Evolutionary conservation across 2,888 invertebrate species (phyloP).

Genomic region (Microplitis manilae): DNA sequence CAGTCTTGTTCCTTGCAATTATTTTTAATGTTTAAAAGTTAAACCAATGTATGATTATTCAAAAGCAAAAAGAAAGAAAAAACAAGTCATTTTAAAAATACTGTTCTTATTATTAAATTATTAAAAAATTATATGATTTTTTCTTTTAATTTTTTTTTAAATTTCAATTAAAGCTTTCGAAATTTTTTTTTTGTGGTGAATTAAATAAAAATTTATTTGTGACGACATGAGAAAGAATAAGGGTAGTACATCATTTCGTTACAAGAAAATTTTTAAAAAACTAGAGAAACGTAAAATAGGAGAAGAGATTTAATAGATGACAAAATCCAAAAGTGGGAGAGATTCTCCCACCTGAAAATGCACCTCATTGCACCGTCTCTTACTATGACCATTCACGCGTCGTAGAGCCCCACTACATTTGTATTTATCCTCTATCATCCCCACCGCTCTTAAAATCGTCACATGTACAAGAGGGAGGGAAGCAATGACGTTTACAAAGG

Average conservation of each 20-base stretch:
- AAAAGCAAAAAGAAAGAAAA: not conserved
- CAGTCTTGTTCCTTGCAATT: conserved; percentile 8
- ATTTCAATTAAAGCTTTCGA: too few relatives aligned
- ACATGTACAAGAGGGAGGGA: conserved; percentile 7
- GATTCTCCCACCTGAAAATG: conserved; percentile 49
- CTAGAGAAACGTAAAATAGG: not conserved
- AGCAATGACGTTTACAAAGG: conserved; percentile 27
- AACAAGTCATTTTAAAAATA: not conserved
- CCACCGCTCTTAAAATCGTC: conserved; percentile 16
- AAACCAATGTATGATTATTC: not conserved
- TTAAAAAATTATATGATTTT: too few relatives aligned
- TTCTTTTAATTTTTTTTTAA: too few relatives aligned
- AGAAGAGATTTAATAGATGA: conserved; percentile 20
- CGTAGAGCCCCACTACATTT: conserved; percentile 51
- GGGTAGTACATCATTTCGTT: not conserved
- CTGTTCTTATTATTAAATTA: too few relatives aligned
- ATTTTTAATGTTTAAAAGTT: not conserved
- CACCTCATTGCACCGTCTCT: conserved; percentile 53
- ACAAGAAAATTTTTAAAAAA: not conserved
- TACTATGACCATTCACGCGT: conserved; percentile 46
- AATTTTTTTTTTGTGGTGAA: too few relatives aligned
- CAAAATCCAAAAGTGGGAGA: conserved; percentile 26
- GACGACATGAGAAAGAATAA: not conserved
- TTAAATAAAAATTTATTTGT: not conserved
- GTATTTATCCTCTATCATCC: conserved; percentile 28